Evolutionary conservation across 2,888 invertebrate genomes (phyloP).

Genomic region (Caenorhabditis macrosperma): DNA sequence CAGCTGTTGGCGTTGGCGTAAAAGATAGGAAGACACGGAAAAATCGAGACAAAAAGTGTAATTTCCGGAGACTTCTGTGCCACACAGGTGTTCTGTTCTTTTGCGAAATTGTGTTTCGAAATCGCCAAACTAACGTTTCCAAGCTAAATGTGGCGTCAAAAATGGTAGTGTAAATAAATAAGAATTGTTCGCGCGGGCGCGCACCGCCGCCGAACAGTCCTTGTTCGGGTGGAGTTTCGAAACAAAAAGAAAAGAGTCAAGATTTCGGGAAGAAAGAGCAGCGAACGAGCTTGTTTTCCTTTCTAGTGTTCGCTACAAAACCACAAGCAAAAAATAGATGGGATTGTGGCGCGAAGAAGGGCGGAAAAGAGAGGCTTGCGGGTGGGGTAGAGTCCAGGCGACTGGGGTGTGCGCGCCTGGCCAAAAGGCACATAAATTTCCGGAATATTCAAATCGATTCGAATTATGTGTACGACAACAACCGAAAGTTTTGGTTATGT

Average conservation of each 20-base stretch:
- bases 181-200: neutral
- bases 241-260: neutral
- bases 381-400: conserved; percentile 14
- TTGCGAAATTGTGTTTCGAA: conserved; percentile 20
- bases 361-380: conserved; percentile 3
- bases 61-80: conserved; percentile 17
- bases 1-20: conserved; percentile 53
- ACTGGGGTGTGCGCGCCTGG: conserved; percentile 8
- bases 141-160: conserved; percentile 8
- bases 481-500: conserved; percentile 3
- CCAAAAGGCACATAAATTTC: conserved; percentile 36
- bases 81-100: conserved; percentile 20
- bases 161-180: neutral
- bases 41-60: conserved; percentile 33
- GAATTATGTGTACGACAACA: conserved; percentile 1
- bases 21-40: conserved; percentile 25
- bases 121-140: neutral
- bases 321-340: conserved; percentile 33
- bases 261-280: neutral
- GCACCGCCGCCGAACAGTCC: neutral
- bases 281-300: conserved; percentile 1
- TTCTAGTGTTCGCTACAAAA: conserved; percentile 35
- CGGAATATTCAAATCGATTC: conserved; percentile 49
- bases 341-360: neutral
- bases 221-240: conserved; percentile 5